Evolutionary conservation across 1,140 invertebrate genomes (phyloP).

Genomic region (Drosophila mayri): DNA sequence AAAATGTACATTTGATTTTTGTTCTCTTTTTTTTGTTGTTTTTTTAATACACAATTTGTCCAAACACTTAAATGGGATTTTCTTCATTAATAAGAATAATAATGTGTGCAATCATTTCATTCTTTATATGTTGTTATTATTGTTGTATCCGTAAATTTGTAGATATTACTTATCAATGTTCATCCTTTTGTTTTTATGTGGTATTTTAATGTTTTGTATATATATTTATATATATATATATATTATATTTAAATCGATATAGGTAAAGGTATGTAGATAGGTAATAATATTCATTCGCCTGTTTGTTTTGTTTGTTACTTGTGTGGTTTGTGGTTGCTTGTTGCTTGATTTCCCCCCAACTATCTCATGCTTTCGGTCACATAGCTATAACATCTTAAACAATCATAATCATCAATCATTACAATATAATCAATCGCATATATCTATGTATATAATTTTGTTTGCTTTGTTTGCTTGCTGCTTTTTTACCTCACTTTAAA

Average conservation of each 20-base stretch:
- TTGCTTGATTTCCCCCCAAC: slow-evolving; percentile 53
- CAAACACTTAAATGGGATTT: slow-evolving; percentile 84
- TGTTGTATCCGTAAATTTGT: slow-evolving; percentile 83
- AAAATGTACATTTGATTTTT: slow-evolving; percentile 60
- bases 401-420: slow-evolving; percentile 71
- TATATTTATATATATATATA: slow-evolving; percentile 64
- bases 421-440: slow-evolving; percentile 77
- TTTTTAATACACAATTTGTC: slow-evolving; percentile 84
- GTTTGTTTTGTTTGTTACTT: slow-evolving; percentile 78
- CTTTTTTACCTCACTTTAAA: slow-evolving; percentile 76
- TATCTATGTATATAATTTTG: slow-evolving; percentile 61
- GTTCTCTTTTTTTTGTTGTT: slow-evolving; percentile 28
- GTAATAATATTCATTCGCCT: slow-evolving; percentile 83
- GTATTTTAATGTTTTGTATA: slow-evolving; percentile 73
- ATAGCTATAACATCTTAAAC: slow-evolving; percentile 83
- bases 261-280: slow-evolving; percentile 83
- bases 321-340: slow-evolving; percentile 66
- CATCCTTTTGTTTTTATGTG: slow-evolving; percentile 55
- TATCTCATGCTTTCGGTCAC: slow-evolving; percentile 69
- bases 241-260: slow-evolving; percentile 79
- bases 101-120: slow-evolving; percentile 76
- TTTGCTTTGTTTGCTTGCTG: slow-evolving; percentile 65
- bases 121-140: slow-evolving; percentile 61
- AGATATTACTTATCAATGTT: slow-evolving; percentile 69
- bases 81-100: slow-evolving; percentile 79